Conservation (phyloP, 1,140 invertebrate species). For the Monochamus saltuarius region DNA sequence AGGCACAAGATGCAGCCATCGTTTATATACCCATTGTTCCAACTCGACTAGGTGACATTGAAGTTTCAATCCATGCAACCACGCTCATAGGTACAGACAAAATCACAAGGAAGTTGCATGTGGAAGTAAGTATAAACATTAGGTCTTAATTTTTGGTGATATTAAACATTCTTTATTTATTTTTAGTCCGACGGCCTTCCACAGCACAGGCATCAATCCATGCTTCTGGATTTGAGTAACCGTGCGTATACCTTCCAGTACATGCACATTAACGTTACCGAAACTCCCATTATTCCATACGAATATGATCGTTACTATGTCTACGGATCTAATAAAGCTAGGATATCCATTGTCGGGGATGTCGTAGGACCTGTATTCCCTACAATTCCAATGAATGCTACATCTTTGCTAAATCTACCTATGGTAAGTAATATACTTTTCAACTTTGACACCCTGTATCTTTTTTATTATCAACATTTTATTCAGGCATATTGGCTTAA, state of each 20-base stretch:
- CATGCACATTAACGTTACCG: conserved; percentile 92
- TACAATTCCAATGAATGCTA: conserved; percentile 87
- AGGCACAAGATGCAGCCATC: conserved; percentile 72
- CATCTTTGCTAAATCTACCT: conserved; percentile 75
- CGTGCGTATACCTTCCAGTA: conserved; percentile 91
- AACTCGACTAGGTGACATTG: conserved; percentile 74
- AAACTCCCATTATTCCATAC: conserved; percentile 87
- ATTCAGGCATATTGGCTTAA: no score
- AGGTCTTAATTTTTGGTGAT: background rate
- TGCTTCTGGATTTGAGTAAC: conserved; percentile 88
- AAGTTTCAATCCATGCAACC: conserved; percentile 79
- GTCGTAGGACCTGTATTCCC: conserved; percentile 94
- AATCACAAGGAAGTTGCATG: conserved; percentile 69
- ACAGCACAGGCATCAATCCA: conserved; percentile 88
- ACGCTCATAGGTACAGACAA: conserved; percentile 82
- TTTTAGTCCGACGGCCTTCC: conserved; percentile 85
- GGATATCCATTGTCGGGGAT: conserved; percentile 88
- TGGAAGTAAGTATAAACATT: conserved; percentile 62
- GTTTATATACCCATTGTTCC: conserved; percentile 92
- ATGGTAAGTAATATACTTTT: conserved; percentile 55
- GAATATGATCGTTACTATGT: conserved; percentile 88
- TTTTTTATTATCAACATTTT: no score
- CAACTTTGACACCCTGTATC: no score
- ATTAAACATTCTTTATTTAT: background rate
- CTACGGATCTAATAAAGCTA: conserved; percentile 88